Evolutionary conservation across 2,888 invertebrate genomes (phyloP).

Genomic region (Hymenopus coronatus): DNA sequence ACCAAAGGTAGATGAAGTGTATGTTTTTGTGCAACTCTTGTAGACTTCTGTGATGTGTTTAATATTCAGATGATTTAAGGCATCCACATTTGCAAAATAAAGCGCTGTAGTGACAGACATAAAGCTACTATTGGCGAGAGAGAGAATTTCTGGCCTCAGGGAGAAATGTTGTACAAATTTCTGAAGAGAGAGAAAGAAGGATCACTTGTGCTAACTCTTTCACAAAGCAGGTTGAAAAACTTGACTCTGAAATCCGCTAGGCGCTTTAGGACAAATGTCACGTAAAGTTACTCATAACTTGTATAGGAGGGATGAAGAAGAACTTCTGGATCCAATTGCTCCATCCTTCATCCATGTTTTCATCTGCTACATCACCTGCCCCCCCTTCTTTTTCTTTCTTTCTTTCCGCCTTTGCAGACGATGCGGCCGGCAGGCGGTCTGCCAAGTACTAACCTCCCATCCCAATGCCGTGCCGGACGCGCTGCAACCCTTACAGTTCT

Average conservation of each 20-base stretch:
- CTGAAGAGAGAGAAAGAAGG: too few relatives aligned
- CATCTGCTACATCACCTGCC: background rate
- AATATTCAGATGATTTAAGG: too few relatives aligned
- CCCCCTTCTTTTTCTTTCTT: background rate
- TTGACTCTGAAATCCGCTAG: background rate
- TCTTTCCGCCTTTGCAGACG: background rate
- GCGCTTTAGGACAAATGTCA: conserved; percentile 2
- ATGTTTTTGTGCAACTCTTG: too few relatives aligned
- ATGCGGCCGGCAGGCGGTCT: conserved; percentile 22
- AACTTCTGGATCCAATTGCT: conserved; percentile 9
- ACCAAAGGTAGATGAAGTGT: too few relatives aligned
- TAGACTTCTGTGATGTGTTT: too few relatives aligned
- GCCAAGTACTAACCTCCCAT: background rate
- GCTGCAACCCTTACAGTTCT: background rate
- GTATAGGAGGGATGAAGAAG: background rate
- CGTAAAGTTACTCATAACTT: background rate
- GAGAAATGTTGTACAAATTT: too few relatives aligned
- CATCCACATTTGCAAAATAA: too few relatives aligned
- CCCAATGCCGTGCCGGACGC: background rate
- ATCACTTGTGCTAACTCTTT: background rate
- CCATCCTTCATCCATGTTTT: conserved; percentile 16
- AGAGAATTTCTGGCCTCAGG: too few relatives aligned
- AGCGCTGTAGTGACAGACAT: too few relatives aligned
- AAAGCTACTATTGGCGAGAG: too few relatives aligned
- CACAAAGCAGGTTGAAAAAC: background rate